phyloP scores from a whole-genome alignment of 2,113 vertebrate species.

The Austrofundulus limnaeus region DNA sequence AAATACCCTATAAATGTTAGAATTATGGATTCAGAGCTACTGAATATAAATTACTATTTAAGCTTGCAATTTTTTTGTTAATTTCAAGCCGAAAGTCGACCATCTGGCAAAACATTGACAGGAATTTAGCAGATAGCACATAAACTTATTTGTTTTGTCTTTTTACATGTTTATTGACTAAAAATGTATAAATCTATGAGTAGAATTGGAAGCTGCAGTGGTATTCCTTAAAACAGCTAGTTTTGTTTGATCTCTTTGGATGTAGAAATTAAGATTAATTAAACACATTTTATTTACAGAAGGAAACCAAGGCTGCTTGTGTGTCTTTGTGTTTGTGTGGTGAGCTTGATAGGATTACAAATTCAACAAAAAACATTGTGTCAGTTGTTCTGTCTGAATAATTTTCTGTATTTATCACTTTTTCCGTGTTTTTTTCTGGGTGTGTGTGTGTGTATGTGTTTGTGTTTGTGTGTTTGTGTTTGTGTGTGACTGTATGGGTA shows the following conservation, averaged over 20 bases:
- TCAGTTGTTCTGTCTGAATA: slow-evolving; percentile 3
- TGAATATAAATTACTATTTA: not conserved
- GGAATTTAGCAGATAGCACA: no score
- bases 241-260: not conserved
- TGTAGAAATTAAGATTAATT: no score
- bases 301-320: slow-evolving; percentile 11
- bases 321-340: slow-evolving; percentile 16
- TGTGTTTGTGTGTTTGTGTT: not conserved
- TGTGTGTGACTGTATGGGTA: slow-evolving; percentile 1
- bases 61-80: not conserved
- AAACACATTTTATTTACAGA: slow-evolving; percentile 17
- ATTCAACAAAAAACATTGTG: slow-evolving; percentile 18
- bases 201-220: no score
- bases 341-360: slow-evolving; percentile 17
- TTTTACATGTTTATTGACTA: no score
- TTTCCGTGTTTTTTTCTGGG: no score
- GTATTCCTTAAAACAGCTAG: not conserved
- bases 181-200: no score
- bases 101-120: no score
- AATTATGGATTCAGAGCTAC: not conserved
- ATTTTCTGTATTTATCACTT: not conserved
- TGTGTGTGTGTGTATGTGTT: not conserved
- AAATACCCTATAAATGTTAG: not conserved
- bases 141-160: no score
- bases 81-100: no score